Evolutionary conservation across 2,888 invertebrate genomes (phyloP).

Genomic region (Ornithoptera priamus): DNA sequence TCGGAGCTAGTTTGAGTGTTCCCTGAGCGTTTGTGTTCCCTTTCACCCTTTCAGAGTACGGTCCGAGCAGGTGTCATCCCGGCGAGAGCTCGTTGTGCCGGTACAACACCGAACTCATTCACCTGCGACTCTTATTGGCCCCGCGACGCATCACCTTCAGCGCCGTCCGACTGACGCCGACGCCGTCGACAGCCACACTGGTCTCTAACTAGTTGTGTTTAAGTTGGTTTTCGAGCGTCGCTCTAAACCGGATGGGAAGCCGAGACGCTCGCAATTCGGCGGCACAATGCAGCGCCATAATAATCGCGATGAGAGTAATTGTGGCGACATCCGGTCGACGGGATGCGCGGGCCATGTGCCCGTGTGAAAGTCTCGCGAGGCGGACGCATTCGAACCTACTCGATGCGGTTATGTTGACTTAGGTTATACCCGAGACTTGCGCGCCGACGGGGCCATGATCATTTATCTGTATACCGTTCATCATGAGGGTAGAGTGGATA

Average conservation of each 20-base stretch:
- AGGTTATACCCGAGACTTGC: conserved; percentile 43
- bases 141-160: conserved; percentile 42
- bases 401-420: conserved; percentile 63
- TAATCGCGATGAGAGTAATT: conserved; percentile 73
- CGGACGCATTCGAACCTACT: conserved; percentile 66
- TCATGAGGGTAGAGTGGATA: too few relatives aligned
- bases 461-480: not conserved
- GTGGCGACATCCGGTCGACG: conserved; percentile 72
- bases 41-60: conserved; percentile 53
- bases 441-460: not conserved
- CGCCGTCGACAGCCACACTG: not conserved
- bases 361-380: conserved; percentile 75
- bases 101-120: conserved; percentile 54
- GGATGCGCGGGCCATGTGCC: conserved; percentile 57
- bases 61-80: conserved; percentile 60
- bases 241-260: conserved; percentile 69
- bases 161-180: not conserved
- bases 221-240: conserved; percentile 1
- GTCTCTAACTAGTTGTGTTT: not conserved
- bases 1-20: conserved; percentile 37
- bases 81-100: conserved; percentile 51
- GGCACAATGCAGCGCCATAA: conserved; percentile 74
- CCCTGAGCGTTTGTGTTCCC: conserved; percentile 40
- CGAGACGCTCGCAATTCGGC: conserved; percentile 71
- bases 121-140: conserved; percentile 64